Evolutionary conservation across 2,888 invertebrate genomes (phyloP).

Genomic region (Synergus umbraculus): DNA sequence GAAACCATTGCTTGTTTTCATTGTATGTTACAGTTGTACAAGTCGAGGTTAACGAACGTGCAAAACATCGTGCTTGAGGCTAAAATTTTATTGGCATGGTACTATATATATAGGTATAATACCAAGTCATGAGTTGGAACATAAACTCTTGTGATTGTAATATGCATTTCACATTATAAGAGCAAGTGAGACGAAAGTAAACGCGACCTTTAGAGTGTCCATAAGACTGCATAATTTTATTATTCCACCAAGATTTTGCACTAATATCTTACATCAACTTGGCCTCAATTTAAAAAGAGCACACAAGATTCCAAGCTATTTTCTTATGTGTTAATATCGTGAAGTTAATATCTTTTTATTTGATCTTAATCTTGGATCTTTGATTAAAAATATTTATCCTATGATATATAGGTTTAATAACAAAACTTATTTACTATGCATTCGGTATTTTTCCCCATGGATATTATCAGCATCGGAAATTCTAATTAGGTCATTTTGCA

Average conservation of each 20-base stretch:
- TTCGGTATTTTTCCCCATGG: no score
- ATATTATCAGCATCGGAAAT: not conserved
- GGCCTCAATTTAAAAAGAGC: not conserved
- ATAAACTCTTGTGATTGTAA: slow-evolving; percentile 3
- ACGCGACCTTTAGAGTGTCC: not conserved
- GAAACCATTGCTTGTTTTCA: not conserved
- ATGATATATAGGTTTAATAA: not conserved
- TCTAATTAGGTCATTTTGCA: slow-evolving; percentile 1
- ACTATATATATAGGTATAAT: not conserved
- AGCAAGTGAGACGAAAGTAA: slow-evolving; percentile 1
- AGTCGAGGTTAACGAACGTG: not conserved
- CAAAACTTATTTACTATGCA: not conserved
- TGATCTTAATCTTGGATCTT: no score
- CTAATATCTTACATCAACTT: not conserved
- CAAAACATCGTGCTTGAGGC: not conserved
- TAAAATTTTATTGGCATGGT: slow-evolving; percentile 1
- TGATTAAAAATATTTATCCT: not conserved
- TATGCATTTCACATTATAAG: not conserved
- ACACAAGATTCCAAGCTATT: not conserved
- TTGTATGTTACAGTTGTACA: not conserved
- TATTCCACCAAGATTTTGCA: not conserved
- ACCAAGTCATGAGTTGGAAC: not conserved
- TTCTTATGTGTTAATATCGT: not conserved
- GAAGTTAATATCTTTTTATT: not conserved
- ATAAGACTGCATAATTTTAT: slow-evolving; percentile 7